Evolutionary conservation across 64 coral and sea anemone genomes (phyloP).

Genomic region (Montipora sp.): DNA sequence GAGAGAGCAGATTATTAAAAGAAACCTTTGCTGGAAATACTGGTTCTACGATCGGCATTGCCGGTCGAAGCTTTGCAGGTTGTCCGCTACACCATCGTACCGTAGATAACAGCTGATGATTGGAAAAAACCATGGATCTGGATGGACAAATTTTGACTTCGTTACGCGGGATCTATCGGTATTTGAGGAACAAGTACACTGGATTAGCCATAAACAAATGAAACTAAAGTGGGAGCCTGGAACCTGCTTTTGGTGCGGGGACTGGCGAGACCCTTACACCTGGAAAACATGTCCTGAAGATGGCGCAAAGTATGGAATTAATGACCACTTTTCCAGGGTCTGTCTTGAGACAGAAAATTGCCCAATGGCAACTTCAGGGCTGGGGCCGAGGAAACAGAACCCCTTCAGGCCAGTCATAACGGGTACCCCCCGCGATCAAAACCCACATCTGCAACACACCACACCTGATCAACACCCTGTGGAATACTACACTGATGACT

Average conservation of each 20-base stretch:
- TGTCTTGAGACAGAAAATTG: neutral
- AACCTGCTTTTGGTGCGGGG: slow-evolving; percentile 51
- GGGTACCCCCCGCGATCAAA: neutral
- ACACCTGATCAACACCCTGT: slow-evolving; percentile 1
- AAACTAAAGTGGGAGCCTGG: slow-evolving; percentile 29
- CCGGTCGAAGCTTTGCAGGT: slow-evolving; percentile 57
- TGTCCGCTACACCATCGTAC: slow-evolving; percentile 33
- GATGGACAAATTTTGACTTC: slow-evolving; percentile 58
- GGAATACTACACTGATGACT: neutral
- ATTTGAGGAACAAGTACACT: slow-evolving; percentile 47
- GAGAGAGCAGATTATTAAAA: slow-evolving; percentile 24
- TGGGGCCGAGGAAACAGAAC: neutral
- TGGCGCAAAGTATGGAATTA: slow-evolving; percentile 27
- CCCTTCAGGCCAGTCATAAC: neutral
- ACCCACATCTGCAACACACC: neutral
- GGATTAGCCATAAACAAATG: slow-evolving; percentile 45
- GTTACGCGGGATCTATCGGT: slow-evolving; percentile 24
- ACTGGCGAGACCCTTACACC: neutral
- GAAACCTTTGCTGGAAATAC: slow-evolving; percentile 50
- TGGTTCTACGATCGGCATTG: slow-evolving; percentile 30
- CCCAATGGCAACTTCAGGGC: neutral
- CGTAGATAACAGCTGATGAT: slow-evolving; percentile 40
- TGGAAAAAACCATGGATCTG: slow-evolving; percentile 50
- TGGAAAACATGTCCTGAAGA: slow-evolving; percentile 9
- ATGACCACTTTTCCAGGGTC: slow-evolving; percentile 17